phyloP scores from a whole-genome alignment of 2,888 invertebrate species.

The Nomada goodeniana region DNA sequence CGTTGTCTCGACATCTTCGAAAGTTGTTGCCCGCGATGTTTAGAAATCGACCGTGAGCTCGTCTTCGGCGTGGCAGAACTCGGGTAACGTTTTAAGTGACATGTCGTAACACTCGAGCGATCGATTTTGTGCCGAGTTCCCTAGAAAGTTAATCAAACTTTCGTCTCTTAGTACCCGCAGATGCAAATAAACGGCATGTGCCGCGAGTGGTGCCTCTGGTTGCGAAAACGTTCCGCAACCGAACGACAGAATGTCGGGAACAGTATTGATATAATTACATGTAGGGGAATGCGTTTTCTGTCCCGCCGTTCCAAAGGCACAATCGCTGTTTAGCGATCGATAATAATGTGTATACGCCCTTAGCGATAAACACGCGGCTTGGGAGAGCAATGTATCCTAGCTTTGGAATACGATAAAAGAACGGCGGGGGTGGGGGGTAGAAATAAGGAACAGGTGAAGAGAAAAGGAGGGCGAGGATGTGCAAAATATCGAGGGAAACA shows the following conservation, averaged over 20 bases:
- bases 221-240: not conserved
- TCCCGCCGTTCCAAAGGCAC: too few species aligned
- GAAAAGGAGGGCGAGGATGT: not conserved
- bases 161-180: constrained; percentile 23
- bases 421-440: too few species aligned
- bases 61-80: not conserved
- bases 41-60: not conserved
- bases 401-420: not conserved
- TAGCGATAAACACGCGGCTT: not conserved
- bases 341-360: not conserved
- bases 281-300: not conserved
- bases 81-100: constrained; percentile 26
- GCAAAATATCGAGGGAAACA: not conserved
- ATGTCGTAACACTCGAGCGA: constrained; percentile 28
- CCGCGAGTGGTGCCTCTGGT: not conserved
- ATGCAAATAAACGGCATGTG: constrained; percentile 19
- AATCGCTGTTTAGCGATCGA: constrained; percentile 13
- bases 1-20: not conserved
- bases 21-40: not conserved
- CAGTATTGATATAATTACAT: not conserved
- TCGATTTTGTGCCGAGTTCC: constrained; percentile 30
- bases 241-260: not conserved
- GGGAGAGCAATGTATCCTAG: not conserved
- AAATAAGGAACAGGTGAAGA: not conserved
- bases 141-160: constrained; percentile 45